A percentile compares a stretch with the other conserved stretches of the same genome.
Conservation (phyloP, 1,140 invertebrate genomes). For the Bombus consobrinus region DNA sequence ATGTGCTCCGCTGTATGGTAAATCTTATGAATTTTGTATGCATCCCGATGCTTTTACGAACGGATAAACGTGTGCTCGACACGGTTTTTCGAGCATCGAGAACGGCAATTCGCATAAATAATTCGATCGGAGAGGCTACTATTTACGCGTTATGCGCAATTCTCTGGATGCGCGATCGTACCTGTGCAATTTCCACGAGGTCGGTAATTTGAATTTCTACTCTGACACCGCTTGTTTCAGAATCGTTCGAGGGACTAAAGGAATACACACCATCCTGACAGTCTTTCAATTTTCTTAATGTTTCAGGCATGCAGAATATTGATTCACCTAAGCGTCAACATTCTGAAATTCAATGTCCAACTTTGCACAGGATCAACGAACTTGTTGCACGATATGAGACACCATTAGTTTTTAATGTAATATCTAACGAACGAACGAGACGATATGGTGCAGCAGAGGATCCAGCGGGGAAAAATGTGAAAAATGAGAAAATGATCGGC, state of each 20-base stretch:
- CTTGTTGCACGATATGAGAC: too few relatives aligned
- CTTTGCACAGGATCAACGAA: too few relatives aligned
- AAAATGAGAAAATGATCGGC: too few relatives aligned
- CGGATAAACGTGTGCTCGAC: conserved; percentile 8
- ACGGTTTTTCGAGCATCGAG: conserved; percentile 45
- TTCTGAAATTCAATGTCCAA: too few relatives aligned
- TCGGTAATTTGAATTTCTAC: not conserved
- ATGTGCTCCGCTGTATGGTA: too few relatives aligned
- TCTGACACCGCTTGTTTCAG: not conserved
- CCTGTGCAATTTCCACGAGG: not conserved
- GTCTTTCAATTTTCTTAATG: not conserved
- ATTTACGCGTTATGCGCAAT: conserved; percentile 12
- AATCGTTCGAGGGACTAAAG: not conserved
- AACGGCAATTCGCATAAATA: conserved; percentile 30
- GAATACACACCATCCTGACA: too few relatives aligned
- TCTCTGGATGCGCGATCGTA: not conserved
- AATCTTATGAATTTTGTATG: not conserved
- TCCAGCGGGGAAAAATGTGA: too few relatives aligned
- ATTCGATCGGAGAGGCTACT: not conserved
- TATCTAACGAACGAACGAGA: too few relatives aligned
- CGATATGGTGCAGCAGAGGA: too few relatives aligned
- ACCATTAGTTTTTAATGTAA: too few relatives aligned
- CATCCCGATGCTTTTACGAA: not conserved
- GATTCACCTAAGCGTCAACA: too few relatives aligned
- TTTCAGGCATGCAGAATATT: too few relatives aligned